These are phyloP conservation scores for Eugnorisma glareosa DNA, from an alignment of 2,888 invertebrate species.

Conservation along the genomic window DNA sequence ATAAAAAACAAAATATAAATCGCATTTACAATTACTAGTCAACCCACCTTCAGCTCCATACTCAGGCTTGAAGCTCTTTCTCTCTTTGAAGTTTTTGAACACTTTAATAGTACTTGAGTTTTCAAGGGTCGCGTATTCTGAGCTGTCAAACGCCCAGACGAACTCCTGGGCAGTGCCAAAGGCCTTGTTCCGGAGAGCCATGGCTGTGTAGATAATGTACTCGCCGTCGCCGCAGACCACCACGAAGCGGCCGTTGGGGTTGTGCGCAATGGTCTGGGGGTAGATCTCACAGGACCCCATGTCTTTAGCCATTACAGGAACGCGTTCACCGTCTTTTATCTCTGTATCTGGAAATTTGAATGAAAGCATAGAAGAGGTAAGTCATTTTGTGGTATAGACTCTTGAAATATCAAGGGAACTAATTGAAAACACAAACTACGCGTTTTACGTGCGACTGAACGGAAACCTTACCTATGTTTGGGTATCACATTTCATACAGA, in stretches of 20 bases:
- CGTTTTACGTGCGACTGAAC: not conserved
- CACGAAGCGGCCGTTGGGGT: constrained; percentile 97
- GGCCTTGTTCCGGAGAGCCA: constrained; percentile 99
- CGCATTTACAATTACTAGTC: not conserved
- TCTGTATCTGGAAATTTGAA: constrained; percentile 87
- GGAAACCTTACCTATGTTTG: constrained; percentile 24
- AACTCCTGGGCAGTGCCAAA: constrained; percentile 99
- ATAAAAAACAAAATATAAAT: not conserved
- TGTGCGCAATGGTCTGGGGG: constrained; percentile 99
- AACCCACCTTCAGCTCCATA: constrained; percentile 97
- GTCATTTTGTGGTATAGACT: not conserved
- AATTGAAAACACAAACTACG: not conserved
- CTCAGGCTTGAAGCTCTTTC: constrained; percentile 98
- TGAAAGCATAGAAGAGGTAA: not conserved
- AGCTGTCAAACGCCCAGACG: constrained; percentile 99
- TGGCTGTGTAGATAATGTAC: constrained; percentile 99
- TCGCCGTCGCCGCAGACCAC: constrained; percentile 99
- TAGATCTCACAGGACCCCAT: constrained; percentile 99
- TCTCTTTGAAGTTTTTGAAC: constrained; percentile 99
- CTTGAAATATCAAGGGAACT: constrained; percentile 2
- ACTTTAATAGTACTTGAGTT: constrained; percentile 97
- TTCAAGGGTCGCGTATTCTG: constrained; percentile 97
- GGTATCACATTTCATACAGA: constrained; percentile 12
- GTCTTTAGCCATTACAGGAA: constrained; percentile 98
- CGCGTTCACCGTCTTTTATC: constrained; percentile 97